Percentiles rank a stretch among this genome's conserved stretches.
Evolutionary conservation across 2,113 vertebrate species (phyloP).

Genomic region (Ramphastos sulfuratus): DNA sequence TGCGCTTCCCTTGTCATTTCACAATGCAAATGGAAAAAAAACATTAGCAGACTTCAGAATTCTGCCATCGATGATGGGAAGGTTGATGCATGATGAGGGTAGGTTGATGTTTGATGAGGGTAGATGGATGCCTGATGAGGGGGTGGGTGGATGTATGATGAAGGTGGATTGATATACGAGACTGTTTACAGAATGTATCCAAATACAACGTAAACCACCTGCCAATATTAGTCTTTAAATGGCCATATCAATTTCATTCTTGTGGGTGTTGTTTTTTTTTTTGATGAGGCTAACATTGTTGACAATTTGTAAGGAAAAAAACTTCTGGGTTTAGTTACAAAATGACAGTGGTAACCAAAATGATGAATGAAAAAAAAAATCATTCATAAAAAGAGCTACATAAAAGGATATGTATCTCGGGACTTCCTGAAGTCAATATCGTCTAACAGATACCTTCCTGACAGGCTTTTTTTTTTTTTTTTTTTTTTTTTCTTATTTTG

Average conservation of each 20-base stretch:
- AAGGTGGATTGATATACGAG: not conserved
- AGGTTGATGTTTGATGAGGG: not conserved
- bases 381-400: not conserved
- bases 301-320: not conserved
- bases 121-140: not conserved
- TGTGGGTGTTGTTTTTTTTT: not conserved
- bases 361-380: not conserved
- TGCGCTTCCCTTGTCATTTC: not conserved
- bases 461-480: not conserved
- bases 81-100: too few species aligned
- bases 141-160: not conserved
- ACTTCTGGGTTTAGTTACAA: not conserved
- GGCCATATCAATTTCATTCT: not conserved
- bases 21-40: not conserved
- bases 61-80: not conserved
- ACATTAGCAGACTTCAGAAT: not conserved
- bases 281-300: not conserved
- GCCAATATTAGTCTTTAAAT: constrained; percentile 4
- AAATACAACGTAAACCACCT: not conserved
- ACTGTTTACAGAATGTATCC: not conserved
- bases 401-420: not conserved
- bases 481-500: too few species aligned
- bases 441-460: not conserved
- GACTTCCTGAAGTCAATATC: not conserved
- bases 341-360: not conserved